phyloP scores from a whole-genome alignment of 2,797 vertebrate genomes.

The Balearica regulorum region DNA sequence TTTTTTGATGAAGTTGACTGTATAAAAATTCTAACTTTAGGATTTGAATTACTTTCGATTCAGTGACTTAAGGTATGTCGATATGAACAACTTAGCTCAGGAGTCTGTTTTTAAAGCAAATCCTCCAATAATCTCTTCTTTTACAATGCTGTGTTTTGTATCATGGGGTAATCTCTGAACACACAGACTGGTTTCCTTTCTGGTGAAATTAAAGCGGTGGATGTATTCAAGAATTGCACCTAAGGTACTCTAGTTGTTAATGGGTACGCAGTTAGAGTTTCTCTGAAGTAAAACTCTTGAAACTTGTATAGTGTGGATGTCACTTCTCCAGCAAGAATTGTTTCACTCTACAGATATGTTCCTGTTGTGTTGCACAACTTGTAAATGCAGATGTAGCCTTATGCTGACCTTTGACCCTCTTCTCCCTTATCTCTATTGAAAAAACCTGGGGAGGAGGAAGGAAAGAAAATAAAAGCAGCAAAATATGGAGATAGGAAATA shows the following conservation, averaged over 20 bases:
- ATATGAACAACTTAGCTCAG: background rate
- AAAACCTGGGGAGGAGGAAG: background rate
- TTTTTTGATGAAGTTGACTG: background rate
- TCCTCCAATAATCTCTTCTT: background rate
- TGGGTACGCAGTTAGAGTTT: background rate
- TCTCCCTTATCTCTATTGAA: background rate
- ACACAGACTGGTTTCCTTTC: background rate
- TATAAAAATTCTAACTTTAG: background rate
- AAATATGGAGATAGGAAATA: background rate
- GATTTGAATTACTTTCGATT: background rate
- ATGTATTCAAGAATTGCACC: background rate
- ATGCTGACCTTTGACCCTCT: background rate
- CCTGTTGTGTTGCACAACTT: background rate
- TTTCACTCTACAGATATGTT: background rate
- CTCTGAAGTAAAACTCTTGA: background rate
- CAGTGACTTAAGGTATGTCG: background rate
- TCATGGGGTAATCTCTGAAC: background rate
- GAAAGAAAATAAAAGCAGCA: background rate
- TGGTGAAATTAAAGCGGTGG: background rate
- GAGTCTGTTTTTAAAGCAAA: background rate
- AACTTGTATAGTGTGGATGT: background rate
- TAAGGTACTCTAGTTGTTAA: background rate
- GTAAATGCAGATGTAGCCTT: background rate
- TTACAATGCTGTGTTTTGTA: background rate
- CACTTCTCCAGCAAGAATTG: background rate